Percentiles rank a stretch among this genome's conserved stretches.
Evolutionary conservation across 2,113 vertebrate genomes (phyloP).

Genomic region (Ochotona curzoniae): DNA sequence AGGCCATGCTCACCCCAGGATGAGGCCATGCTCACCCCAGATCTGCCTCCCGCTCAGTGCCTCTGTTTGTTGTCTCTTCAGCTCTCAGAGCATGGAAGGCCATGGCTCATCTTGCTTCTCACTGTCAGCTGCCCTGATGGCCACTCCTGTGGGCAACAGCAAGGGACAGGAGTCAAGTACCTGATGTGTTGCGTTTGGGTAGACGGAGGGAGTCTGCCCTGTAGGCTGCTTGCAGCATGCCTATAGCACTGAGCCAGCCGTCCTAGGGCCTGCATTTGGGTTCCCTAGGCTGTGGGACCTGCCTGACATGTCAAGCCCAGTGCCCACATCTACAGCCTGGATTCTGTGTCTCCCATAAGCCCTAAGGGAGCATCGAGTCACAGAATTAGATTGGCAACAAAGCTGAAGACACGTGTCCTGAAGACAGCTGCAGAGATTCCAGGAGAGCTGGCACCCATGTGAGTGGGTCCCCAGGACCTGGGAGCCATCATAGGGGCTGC

Average conservation of each 20-base stretch:
- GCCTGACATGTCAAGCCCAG: neutral
- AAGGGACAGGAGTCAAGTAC: constrained; percentile 63
- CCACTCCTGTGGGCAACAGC: constrained; percentile 61
- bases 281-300: too few species aligned
- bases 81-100: constrained; percentile 26
- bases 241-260: neutral
- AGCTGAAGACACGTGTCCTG: too few species aligned
- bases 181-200: neutral
- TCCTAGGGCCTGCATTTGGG: neutral
- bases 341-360: too few species aligned
- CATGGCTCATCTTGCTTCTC: constrained; percentile 20
- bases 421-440: too few species aligned
- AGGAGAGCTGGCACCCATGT: neutral
- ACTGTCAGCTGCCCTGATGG: constrained; percentile 62
- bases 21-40: neutral
- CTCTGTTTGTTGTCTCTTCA: too few species aligned
- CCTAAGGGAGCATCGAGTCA: neutral
- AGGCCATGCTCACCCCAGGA: neutral
- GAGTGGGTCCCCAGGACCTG: neutral
- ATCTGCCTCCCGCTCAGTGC: neutral
- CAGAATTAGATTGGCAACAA: too few species aligned
- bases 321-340: neutral
- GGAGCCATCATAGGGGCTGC: too few species aligned
- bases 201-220: constrained; percentile 16
- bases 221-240: neutral